Evolutionary conservation across 1,140 invertebrate species (phyloP).

Genomic region (Antheraea mylitta): DNA sequence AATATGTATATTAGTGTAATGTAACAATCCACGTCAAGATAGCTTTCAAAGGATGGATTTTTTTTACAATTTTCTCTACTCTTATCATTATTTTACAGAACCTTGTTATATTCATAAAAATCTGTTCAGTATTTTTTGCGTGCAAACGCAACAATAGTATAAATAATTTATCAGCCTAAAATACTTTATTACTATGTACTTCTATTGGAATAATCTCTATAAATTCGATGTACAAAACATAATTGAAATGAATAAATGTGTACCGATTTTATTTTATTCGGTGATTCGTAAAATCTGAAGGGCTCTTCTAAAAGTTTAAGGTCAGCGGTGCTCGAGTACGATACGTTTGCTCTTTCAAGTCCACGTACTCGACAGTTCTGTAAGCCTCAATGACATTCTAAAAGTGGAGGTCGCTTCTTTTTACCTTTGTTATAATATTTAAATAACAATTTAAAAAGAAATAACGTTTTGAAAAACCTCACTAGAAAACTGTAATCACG

Average conservation of each 20-base stretch:
- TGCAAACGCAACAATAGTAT: too few species aligned
- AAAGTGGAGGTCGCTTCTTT: neutral
- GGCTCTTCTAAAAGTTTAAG: neutral
- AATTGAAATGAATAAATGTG: neutral
- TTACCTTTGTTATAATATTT: neutral
- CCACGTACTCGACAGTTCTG: neutral
- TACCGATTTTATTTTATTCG: slow-evolving; percentile 1
- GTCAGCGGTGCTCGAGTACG: neutral
- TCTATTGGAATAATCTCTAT: neutral
- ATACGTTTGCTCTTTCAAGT: neutral
- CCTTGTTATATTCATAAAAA: too few species aligned
- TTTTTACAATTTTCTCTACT: too few species aligned
- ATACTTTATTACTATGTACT: too few species aligned
- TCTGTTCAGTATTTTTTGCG: too few species aligned
- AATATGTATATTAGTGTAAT: too few species aligned
- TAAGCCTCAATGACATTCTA: neutral
- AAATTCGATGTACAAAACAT: neutral
- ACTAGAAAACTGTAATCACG: too few species aligned
- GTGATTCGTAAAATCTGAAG: neutral
- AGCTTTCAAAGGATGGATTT: too few species aligned
- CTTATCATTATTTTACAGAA: too few species aligned
- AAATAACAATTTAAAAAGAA: neutral
- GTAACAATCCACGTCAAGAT: too few species aligned
- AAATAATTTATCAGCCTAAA: too few species aligned
- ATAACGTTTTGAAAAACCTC: too few species aligned